phyloP scores from a whole-genome alignment of 2,113 vertebrate species.

The Rhea pennata region DNA sequence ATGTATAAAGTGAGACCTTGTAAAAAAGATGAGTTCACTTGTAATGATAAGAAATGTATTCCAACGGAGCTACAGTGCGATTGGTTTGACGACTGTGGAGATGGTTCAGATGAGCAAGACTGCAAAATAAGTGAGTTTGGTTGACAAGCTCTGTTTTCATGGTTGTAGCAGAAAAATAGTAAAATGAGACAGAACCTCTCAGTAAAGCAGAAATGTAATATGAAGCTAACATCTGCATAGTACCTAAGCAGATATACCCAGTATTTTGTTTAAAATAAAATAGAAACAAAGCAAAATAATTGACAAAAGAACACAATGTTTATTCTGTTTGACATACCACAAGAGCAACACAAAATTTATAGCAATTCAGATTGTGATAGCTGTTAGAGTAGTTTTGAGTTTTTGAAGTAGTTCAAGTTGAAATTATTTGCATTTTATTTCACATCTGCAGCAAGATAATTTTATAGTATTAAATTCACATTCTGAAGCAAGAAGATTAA shows the following conservation, averaged over 20 bases:
- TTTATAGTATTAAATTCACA: not conserved
- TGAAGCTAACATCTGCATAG: not conserved
- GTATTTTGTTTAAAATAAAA: not conserved
- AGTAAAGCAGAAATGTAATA: not conserved
- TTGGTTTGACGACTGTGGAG: slow-evolving; percentile 93
- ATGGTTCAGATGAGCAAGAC: slow-evolving; percentile 92
- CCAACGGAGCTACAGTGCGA: slow-evolving; percentile 91
- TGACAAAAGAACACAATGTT: not conserved
- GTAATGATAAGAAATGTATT: slow-evolving; percentile 88
- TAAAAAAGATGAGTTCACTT: slow-evolving; percentile 94
- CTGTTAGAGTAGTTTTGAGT: not conserved
- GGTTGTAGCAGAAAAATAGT: not conserved
- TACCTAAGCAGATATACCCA: not conserved
- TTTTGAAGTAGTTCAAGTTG: not conserved
- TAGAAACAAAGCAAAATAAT: not conserved
- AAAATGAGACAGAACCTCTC: not conserved
- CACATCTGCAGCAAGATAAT: not conserved
- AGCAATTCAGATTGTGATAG: not conserved
- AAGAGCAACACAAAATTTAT: not conserved
- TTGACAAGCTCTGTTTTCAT: not conserved
- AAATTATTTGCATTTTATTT: not conserved
- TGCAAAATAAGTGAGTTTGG: slow-evolving; percentile 89
- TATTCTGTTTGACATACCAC: not conserved
- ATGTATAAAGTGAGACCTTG: slow-evolving; percentile 85
- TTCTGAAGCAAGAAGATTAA: not conserved